Evolutionary conservation across 2,113 vertebrate species (phyloP).

Genomic region (Neolamprologus brichardi): DNA sequence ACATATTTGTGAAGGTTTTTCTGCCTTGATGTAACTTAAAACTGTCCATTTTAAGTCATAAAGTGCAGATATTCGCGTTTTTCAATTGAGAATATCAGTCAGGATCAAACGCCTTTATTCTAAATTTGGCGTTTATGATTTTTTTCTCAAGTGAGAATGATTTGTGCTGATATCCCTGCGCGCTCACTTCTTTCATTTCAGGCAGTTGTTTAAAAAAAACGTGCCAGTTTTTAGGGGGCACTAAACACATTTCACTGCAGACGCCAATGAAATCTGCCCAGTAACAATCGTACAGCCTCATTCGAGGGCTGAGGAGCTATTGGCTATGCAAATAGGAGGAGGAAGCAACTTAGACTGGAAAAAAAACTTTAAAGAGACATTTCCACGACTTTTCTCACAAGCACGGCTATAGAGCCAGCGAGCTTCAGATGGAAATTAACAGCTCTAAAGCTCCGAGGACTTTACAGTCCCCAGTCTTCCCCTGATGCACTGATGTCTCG

Average conservation of each 20-base stretch:
- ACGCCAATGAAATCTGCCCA: slow-evolving; percentile 81
- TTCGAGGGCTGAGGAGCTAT: slow-evolving; percentile 81
- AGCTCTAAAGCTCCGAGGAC: slow-evolving; percentile 43
- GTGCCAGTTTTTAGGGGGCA: neutral
- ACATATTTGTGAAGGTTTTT: neutral
- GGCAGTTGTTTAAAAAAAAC: neutral
- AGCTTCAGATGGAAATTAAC: slow-evolving; percentile 46
- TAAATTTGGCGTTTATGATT: neutral
- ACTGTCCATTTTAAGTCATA: neutral
- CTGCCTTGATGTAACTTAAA: neutral
- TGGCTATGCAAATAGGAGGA: slow-evolving; percentile 93
- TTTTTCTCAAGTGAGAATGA: neutral
- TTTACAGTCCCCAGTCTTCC: slow-evolving; percentile 46
- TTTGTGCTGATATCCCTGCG: neutral
- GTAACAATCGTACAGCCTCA: slow-evolving; percentile 87
- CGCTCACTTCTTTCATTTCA: neutral
- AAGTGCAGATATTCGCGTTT: neutral
- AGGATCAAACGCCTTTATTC: neutral
- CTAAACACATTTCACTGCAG: neutral
- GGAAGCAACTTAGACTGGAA: slow-evolving; percentile 66
- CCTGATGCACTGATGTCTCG: slow-evolving; percentile 47
- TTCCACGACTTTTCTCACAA: slow-evolving; percentile 57
- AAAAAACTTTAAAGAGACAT: slow-evolving; percentile 75
- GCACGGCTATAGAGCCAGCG: slow-evolving; percentile 3
- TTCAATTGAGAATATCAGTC: neutral